Evolutionary conservation across 2,113 vertebrate species (phyloP).

Genomic region (Mus pahari): DNA sequence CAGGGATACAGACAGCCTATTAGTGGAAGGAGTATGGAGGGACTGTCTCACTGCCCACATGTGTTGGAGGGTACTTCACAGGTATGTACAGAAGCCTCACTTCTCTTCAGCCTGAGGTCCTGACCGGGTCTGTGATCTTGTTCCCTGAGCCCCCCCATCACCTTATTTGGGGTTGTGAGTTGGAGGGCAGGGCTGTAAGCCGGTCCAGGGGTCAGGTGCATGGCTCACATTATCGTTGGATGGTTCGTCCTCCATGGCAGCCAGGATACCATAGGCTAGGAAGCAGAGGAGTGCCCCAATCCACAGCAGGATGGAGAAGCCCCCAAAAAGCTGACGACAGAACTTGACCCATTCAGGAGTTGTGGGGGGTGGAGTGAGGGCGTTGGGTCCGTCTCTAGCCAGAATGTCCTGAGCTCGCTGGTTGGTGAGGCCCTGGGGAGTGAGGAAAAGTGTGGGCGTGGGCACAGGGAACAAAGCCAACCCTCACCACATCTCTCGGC

Average conservation of each 20-base stretch:
- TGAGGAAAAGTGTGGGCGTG: background rate
- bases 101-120: background rate
- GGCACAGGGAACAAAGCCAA: rapidly evolving
- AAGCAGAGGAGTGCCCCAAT: conserved; percentile 95
- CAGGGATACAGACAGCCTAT: background rate
- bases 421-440: conserved; percentile 90
- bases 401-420: conserved; percentile 89
- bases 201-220: background rate
- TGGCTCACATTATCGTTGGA: conserved; percentile 93
- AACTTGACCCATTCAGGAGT: conserved; percentile 97
- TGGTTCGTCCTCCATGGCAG: conserved; percentile 91
- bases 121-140: background rate
- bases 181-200: background rate
- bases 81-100: background rate
- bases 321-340: conserved; percentile 95
- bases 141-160: background rate
- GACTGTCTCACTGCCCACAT: background rate
- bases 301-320: conserved; percentile 96
- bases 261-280: conserved; percentile 94
- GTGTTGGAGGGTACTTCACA: background rate
- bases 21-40: background rate
- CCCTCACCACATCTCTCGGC: background rate
- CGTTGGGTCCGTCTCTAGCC: conserved; percentile 92
- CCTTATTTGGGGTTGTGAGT: background rate
- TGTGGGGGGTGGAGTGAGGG: conserved; percentile 93